Base-by-base conservation (phyloP, 2,888 invertebrate genomes). In the Eupithecia subumbrata region DNA sequence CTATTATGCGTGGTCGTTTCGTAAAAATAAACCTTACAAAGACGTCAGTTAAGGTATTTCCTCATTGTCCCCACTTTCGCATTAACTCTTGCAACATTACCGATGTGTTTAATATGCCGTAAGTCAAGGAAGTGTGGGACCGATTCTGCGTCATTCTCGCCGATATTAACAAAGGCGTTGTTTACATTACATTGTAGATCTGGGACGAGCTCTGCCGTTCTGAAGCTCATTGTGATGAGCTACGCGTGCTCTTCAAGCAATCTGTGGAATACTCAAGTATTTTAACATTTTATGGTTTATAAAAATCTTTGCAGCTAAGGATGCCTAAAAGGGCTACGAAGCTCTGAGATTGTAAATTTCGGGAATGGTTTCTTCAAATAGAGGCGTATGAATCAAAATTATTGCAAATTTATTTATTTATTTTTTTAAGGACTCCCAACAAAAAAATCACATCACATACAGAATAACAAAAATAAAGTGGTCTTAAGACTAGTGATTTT, bases 121-220 rank as follows among this genome's bases (percentile, higher is more conserved):
- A 72, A 73, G 82, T 81, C 82, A 80, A 85, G 82, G 85, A 86
- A 88, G 79, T 80, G 81, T 77, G 81, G 84, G 84, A 83, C 76
- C 77, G 81, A 85, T 81, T 80, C 81, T 79, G 81, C 84, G 83
- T 86, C 86, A 86, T 83, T 81, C 79, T 81, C 79, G 78, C 77
- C 76, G 75, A 76, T 80, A 87, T 85, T 88, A 85, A 92, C 91
- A 91, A 92, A 91, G 92, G 85, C 88, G 82, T 90, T 90, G 90
- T 90, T 90, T 89, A 86, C 77, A 64, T 72, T 75, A 85, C 76
- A 68, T 72, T 75, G 74, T 74, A 69, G 74, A 76, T 71, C 75
- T 72, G 18, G 66, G 40, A 22, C 68, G 73, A 56, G 56, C 66
- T 63, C 72, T 63, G 73, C 71, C 48, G 63, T 1, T 45, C 14